These are phyloP conservation scores for Drosophila formosana DNA, from an alignment of 2,888 invertebrate species.

Conservation along the genomic window DNA sequence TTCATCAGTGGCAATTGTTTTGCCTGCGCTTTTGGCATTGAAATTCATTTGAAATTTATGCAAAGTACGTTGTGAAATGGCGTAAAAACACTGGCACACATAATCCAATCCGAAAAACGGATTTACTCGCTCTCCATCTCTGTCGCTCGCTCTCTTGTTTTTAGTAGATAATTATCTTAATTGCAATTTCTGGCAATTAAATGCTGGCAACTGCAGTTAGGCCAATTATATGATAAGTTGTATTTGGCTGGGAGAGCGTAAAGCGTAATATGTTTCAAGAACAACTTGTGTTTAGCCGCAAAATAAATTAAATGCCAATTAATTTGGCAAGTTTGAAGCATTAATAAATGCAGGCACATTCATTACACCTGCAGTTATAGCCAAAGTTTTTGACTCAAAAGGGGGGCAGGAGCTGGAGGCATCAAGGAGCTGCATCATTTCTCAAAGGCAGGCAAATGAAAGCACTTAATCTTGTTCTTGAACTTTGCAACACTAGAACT, in stretches of 20 bases:
- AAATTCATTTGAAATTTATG: slow-evolving; percentile 77
- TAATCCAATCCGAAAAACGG: slow-evolving; percentile 47
- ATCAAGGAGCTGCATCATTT: slow-evolving; percentile 70
- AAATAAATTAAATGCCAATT: slow-evolving; percentile 78
- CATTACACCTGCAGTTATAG: slow-evolving; percentile 69
- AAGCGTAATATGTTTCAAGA: slow-evolving; percentile 16
- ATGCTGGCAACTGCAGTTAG: slow-evolving; percentile 39
- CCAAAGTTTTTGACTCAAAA: slow-evolving; percentile 61
- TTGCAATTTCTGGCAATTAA: slow-evolving; percentile 77
- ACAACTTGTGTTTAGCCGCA: slow-evolving; percentile 46
- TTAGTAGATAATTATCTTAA: slow-evolving; percentile 80
- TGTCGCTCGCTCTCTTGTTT: slow-evolving; percentile 57
- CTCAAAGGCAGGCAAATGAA: slow-evolving; percentile 80
- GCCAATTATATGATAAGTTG: slow-evolving; percentile 44
- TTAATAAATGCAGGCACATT: slow-evolving; percentile 76
- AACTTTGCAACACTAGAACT: slow-evolving; percentile 62
- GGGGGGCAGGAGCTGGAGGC: neutral
- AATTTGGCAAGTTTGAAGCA: slow-evolving; percentile 67
- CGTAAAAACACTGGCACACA: slow-evolving; percentile 48
- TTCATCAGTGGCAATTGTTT: slow-evolving; percentile 74
- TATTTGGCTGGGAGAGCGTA: slow-evolving; percentile 15
- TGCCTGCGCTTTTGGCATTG: slow-evolving; percentile 73
- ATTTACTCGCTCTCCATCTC: slow-evolving; percentile 41
- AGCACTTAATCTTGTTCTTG: slow-evolving; percentile 80
- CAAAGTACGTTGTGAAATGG: slow-evolving; percentile 62